Conservation (phyloP, 2,888 invertebrate species). For the Gibbula magus region DNA sequence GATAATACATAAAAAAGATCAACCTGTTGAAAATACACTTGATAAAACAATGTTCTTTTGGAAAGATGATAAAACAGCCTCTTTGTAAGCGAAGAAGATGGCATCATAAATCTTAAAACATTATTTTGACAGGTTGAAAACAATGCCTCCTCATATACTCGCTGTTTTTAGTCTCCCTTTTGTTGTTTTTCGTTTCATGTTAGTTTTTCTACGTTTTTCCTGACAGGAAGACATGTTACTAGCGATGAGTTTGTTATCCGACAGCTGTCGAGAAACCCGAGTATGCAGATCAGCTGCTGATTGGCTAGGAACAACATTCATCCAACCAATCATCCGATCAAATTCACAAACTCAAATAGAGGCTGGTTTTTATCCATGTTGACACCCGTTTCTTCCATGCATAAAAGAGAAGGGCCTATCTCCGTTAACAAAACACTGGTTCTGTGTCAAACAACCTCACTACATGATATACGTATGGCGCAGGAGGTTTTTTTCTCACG, state of each 20-base stretch:
- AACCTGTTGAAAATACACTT: too few relatives aligned
- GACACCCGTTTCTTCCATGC: background rate
- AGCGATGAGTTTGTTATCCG: background rate
- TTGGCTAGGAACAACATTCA: constrained; percentile 4
- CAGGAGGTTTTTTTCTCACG: background rate
- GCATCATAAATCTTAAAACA: constrained; percentile 6
- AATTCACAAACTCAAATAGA: background rate
- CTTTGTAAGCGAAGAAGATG: background rate
- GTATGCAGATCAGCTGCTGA: constrained; percentile 6
- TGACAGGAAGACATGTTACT: background rate
- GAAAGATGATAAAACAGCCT: background rate
- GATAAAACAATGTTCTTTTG: too few relatives aligned
- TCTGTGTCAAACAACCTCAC: background rate
- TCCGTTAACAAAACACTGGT: background rate
- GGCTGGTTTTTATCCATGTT: background rate
- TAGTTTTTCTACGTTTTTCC: background rate
- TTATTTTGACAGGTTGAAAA: constrained; percentile 14
- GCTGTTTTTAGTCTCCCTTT: constrained; percentile 1
- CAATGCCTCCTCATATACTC: background rate
- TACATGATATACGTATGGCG: background rate
- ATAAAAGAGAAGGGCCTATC: background rate
- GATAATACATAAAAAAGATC: too few relatives aligned
- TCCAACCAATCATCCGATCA: background rate
- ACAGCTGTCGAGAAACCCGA: background rate
- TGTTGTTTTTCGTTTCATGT: constrained; percentile 3